Percentiles rank a stretch among this genome's conserved stretches.
These are phyloP conservation scores for Dascyllus trimaculatus DNA, from an alignment of 2,113 vertebrate species.

Conservation along the genomic window DNA sequence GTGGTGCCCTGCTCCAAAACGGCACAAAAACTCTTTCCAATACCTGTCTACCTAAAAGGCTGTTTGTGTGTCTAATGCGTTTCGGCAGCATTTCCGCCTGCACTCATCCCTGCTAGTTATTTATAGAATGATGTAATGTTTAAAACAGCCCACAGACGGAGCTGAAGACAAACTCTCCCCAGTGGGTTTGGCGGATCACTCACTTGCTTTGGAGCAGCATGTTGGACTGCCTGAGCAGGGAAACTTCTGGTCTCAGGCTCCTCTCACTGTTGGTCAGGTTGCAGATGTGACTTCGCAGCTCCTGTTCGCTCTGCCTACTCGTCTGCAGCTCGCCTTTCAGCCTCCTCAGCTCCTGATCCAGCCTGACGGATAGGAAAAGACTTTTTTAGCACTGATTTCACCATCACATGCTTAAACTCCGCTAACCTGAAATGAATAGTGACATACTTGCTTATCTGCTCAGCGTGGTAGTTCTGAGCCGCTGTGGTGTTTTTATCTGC, in stretches of 20 bases:
- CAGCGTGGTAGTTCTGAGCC: conserved; percentile 77
- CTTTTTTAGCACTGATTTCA: background rate
- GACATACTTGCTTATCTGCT: conserved; percentile 82
- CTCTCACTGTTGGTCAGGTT: conserved; percentile 87
- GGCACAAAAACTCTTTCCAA: background rate
- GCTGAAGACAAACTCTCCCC: background rate
- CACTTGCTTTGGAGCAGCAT: conserved; percentile 88
- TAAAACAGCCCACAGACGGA: conserved; percentile 14
- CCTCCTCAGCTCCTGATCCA: conserved; percentile 84
- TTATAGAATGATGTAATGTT: conserved; percentile 17
- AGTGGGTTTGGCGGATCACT: conserved; percentile 36
- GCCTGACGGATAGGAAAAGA: conserved; percentile 57
- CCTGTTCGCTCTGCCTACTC: conserved; percentile 85
- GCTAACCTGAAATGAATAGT: background rate
- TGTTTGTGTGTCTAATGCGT: background rate
- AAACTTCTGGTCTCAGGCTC: conserved; percentile 86
- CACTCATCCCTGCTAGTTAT: background rate
- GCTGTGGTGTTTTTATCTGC: conserved; percentile 66
- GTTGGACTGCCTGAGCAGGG: conserved; percentile 86
- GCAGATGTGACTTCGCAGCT: conserved; percentile 86
- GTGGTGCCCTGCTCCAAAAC: background rate
- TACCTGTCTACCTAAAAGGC: background rate
- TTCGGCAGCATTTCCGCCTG: background rate
- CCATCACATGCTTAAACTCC: background rate
- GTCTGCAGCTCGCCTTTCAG: conserved; percentile 84